These are phyloP conservation scores for Sanderia malayensis DNA, from an alignment of 30 jellyfish, hydroid and myxozoan genomes.

Conservation along the genomic window DNA sequence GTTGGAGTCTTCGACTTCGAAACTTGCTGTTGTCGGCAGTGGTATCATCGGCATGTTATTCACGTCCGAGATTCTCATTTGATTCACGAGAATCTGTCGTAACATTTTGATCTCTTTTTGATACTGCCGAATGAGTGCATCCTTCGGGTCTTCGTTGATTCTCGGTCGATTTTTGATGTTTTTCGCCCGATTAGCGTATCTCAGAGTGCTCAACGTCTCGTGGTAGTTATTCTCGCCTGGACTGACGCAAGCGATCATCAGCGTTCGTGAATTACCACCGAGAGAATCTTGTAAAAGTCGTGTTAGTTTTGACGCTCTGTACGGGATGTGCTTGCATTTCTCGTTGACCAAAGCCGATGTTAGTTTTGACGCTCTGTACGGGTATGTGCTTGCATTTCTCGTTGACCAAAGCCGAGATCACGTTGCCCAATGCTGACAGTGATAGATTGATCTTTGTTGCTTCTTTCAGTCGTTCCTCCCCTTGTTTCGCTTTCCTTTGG, in stretches of 20 bases:
- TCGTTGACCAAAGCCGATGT: too few relatives aligned
- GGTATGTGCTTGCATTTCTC: constrained; percentile 94
- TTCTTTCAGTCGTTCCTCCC: constrained; percentile 89
- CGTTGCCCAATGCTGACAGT: constrained; percentile 94
- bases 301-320: constrained; percentile 94
- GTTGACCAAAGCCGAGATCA: constrained; percentile 90
- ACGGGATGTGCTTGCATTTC: too few relatives aligned
- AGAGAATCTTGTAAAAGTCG: constrained; percentile 93
- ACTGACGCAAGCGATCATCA: constrained; percentile 96
- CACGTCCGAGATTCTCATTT: constrained; percentile 68
- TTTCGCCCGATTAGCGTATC: constrained; percentile 97
- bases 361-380: too few relatives aligned
- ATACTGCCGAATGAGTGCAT: constrained; percentile 82
- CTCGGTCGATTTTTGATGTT: constrained; percentile 90
- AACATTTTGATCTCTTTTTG: constrained; percentile 88
- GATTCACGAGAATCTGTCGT: constrained; percentile 80
- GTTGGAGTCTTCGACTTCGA: constrained; percentile 52
- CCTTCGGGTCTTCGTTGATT: constrained; percentile 94
- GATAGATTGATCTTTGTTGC: constrained; percentile 96
- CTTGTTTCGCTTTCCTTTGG: constrained; percentile 84
- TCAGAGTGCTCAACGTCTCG: constrained; percentile 89
- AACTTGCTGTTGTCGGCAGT: constrained; percentile 39
- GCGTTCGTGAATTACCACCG: constrained; percentile 94
- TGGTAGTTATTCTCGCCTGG: constrained; percentile 92
- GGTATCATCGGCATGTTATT: constrained; percentile 70